A percentile compares a stretch with the other conserved stretches of the same genome.
Evolutionary conservation across 2,797 vertebrate species (phyloP).

Genomic region (Capromys pilorides): DNA sequence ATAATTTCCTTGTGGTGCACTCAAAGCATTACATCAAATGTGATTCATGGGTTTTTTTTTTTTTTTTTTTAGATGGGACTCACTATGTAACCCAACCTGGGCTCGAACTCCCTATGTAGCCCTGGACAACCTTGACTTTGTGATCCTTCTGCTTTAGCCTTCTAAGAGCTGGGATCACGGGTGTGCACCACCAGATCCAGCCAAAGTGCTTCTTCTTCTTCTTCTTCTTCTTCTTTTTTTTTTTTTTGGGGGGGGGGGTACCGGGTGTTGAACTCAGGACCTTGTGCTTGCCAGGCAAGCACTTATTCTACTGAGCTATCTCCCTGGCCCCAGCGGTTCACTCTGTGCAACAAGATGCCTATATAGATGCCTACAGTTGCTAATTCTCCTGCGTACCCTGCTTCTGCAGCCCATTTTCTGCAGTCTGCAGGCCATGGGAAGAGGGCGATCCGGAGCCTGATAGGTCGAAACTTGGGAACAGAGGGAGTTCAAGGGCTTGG

Average conservation of each 20-base stretch:
- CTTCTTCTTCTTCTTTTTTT: too few relatives aligned
- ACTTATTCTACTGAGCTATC: too few relatives aligned
- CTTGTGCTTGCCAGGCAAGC: too few relatives aligned
- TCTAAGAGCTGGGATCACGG: not conserved
- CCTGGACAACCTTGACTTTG: not conserved
- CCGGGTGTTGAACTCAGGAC: too few relatives aligned
- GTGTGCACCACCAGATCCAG: not conserved
- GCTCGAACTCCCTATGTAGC: not conserved
- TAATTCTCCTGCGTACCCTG: not conserved
- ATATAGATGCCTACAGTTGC: not conserved
- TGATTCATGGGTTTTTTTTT: not conserved
- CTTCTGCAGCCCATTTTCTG: not conserved
- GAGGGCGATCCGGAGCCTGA: not conserved
- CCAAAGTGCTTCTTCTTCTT: not conserved
- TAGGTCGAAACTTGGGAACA: not conserved
- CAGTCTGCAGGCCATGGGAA: not conserved
- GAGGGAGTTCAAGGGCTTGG: not conserved
- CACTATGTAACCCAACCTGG: not conserved
- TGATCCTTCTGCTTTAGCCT: not conserved
- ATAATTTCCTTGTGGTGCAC: not conserved
- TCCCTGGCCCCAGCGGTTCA: not conserved
- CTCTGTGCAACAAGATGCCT: slow-evolving; percentile 1
- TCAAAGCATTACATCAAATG: not conserved
- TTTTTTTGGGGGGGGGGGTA: too few relatives aligned
- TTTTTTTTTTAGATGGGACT: not conserved